A percentile compares a stretch with the other conserved stretches of the same genome.
Conservation (phyloP, 1,140 invertebrate genomes). For the Caenorhabditis latens region DNA sequence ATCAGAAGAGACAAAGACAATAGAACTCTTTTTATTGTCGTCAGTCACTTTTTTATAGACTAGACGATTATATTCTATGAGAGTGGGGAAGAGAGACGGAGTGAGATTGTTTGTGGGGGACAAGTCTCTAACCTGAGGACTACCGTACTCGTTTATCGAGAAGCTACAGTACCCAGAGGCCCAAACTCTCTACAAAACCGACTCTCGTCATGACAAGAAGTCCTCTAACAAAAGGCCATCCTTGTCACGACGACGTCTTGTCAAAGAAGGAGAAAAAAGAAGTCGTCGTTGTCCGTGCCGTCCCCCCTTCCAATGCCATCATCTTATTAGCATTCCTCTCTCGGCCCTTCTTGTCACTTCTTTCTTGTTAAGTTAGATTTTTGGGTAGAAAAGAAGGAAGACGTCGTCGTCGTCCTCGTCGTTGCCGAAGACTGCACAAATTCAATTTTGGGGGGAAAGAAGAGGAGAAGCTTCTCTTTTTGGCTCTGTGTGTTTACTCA, state of each 20-base stretch:
- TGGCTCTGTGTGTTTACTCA: neutral
- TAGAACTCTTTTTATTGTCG: no score
- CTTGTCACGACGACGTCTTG: neutral
- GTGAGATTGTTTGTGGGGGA: no score
- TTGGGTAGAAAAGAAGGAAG: neutral
- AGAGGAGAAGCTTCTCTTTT: neutral
- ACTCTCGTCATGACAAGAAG: neutral
- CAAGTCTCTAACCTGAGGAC: no score
- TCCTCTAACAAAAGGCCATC: neutral
- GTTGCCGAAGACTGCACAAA: neutral
- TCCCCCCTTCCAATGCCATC: neutral
- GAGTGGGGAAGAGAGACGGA: no score
- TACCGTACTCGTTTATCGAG: no score
- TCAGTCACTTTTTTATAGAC: no score
- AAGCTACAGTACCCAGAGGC: no score
- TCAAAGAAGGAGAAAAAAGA: neutral
- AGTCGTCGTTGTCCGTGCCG: neutral
- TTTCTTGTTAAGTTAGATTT: conserved; percentile 53
- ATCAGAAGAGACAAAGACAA: no score
- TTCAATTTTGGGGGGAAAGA: conserved; percentile 20
- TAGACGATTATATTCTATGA: no score
- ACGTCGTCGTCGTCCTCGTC: neutral
- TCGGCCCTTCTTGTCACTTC: conserved; percentile 16
- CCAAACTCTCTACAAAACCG: no score
- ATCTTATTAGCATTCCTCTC: conserved; percentile 53